A percentile compares a stretch with the other conserved stretches of the same genome.
phyloP scores from a whole-genome alignment of 2,113 vertebrate species.

The Mormyrus iriodes region DNA sequence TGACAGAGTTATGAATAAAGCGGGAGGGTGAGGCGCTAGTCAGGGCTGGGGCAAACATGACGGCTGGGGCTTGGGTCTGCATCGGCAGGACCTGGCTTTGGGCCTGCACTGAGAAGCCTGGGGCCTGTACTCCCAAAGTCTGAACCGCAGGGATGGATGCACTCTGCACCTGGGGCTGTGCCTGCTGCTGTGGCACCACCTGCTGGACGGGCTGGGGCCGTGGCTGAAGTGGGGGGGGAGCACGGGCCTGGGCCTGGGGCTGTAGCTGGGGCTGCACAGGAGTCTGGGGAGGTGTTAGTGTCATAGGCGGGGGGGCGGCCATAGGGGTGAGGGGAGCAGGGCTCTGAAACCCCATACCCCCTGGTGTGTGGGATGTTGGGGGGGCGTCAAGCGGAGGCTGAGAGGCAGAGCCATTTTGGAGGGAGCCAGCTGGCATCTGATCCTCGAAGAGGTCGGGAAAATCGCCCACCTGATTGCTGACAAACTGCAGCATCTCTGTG shows the following conservation, averaged over 20 bases:
- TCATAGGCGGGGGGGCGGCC: constrained; percentile 49
- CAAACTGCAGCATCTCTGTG: constrained; percentile 95
- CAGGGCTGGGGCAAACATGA: constrained; percentile 80
- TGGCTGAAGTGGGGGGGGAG: constrained; percentile 75
- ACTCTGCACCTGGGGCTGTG: constrained; percentile 61
- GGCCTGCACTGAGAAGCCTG: constrained; percentile 66
- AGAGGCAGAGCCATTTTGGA: constrained; percentile 20
- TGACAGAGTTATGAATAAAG: constrained; percentile 86
- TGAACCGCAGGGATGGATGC: constrained; percentile 35
- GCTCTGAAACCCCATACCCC: constrained; percentile 28
- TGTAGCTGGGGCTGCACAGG: constrained; percentile 36
- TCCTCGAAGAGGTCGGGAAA: constrained; percentile 90
- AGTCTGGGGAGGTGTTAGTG: constrained; percentile 54
- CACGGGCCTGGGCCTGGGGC: constrained; percentile 55
- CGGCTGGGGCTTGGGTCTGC: constrained; percentile 64
- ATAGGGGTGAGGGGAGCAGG: constrained; percentile 46
- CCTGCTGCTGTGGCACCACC: constrained; percentile 54
- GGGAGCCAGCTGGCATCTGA: constrained; percentile 44
- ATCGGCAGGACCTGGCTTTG: constrained; percentile 43
- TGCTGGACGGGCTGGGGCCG: constrained; percentile 62
- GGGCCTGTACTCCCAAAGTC: constrained; percentile 46
- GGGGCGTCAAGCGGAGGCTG: constrained; percentile 24
- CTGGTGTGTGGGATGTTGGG: constrained; percentile 32
- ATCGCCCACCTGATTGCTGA: constrained; percentile 90
- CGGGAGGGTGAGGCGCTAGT: constrained; percentile 74